These are phyloP conservation scores for Trisateles emortualis DNA, from an alignment of 2,888 invertebrate species.

Conservation along the genomic window DNA sequence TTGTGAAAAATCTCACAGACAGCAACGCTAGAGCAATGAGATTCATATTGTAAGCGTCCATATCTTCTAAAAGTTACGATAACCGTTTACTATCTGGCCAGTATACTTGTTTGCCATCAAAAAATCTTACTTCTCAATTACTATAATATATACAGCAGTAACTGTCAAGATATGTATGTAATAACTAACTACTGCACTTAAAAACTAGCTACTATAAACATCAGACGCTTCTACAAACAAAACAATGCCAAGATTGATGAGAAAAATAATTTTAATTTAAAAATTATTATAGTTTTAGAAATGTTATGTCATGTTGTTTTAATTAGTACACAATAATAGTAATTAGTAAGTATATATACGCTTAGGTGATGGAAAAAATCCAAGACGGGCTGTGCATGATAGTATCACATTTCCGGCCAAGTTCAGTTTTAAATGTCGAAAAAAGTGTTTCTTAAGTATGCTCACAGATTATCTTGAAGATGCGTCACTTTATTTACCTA, in stretches of 20 bases:
- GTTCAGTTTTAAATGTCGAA: conserved; percentile 67
- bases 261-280: conserved; percentile 30
- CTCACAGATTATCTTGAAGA: conserved; percentile 61
- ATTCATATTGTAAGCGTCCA: too few relatives aligned
- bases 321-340: conserved; percentile 57
- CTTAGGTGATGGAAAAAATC: conserved; percentile 59
- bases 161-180: neutral
- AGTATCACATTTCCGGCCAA: conserved; percentile 82
- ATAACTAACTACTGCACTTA: conserved; percentile 9
- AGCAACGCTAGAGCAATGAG: too few relatives aligned
- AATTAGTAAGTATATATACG: conserved; percentile 43
- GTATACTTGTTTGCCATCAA: neutral
- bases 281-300: conserved; percentile 38
- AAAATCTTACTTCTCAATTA: too few relatives aligned
- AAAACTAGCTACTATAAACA: conserved; percentile 11
- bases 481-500: conserved; percentile 40
- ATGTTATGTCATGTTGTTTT: conserved; percentile 56
- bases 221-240: conserved; percentile 16
- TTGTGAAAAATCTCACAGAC: too few relatives aligned
- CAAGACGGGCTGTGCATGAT: conserved; percentile 71
- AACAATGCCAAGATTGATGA: conserved; percentile 28
- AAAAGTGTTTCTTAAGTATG: conserved; percentile 70
- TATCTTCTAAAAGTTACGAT: too few relatives aligned
- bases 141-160: neutral
- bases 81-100: neutral